Conservation (phyloP, 2,113 vertebrate genomes). For the Pholis gunnellus region DNA sequence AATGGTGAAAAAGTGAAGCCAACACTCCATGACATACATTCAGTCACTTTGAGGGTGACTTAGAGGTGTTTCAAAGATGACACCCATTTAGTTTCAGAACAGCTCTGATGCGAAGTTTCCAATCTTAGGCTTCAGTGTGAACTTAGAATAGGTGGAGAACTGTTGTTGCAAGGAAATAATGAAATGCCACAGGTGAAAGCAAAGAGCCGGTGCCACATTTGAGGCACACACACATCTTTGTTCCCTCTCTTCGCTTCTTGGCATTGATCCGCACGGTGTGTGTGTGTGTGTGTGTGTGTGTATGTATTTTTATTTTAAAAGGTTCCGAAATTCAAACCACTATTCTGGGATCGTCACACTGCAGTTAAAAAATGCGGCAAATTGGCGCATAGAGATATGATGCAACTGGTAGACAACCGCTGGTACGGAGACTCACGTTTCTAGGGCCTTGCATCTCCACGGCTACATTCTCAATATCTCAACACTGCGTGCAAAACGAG, state of each 20-base stretch:
- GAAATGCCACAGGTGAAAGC: conserved; percentile 50
- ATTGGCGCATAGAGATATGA: conserved; percentile 84
- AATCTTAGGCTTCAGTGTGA: neutral
- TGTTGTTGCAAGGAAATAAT: conserved; percentile 15
- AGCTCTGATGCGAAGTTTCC: conserved; percentile 10
- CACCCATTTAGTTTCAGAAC: neutral
- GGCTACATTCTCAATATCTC: conserved; percentile 40
- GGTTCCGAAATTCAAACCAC: conserved; percentile 67
- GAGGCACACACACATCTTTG: conserved; percentile 14
- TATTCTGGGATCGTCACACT: conserved; percentile 76
- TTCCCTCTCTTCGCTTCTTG: conserved; percentile 26
- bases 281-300: neutral
- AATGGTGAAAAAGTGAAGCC: neutral
- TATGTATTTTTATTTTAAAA: conserved; percentile 32
- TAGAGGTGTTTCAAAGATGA: neutral
- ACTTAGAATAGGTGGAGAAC: conserved; percentile 15
- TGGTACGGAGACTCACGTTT: conserved; percentile 68
- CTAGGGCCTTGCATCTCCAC: conserved; percentile 64
- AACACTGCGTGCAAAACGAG: conserved; percentile 24
- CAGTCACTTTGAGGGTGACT: neutral
- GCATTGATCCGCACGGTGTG: conserved; percentile 12
- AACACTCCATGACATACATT: neutral
- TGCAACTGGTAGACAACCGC: conserved; percentile 83
- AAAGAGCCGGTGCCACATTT: conserved; percentile 14
- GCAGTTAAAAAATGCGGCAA: conserved; percentile 86